These are phyloP conservation scores for Meriones unguiculatus DNA, from an alignment of 2,113 vertebrate species.

Conservation along the genomic window DNA sequence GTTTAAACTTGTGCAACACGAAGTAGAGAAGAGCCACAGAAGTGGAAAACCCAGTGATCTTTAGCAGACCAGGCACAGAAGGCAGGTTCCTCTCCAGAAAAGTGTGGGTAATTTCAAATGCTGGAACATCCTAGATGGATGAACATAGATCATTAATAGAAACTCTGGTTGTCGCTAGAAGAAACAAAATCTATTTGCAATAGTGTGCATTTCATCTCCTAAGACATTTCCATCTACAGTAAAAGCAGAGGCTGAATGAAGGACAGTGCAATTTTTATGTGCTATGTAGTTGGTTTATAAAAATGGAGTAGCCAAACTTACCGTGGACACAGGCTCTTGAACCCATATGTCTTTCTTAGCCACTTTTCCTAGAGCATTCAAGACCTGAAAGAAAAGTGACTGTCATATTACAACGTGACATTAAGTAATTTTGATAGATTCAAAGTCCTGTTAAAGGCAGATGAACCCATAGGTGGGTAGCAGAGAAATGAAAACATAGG, in stretches of 20 bases:
- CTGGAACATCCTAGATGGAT: slow-evolving; percentile 91
- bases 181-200: slow-evolving; percentile 10
- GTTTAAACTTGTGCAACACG: slow-evolving; percentile 90
- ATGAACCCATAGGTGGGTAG: not conserved
- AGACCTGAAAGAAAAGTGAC: slow-evolving; percentile 87
- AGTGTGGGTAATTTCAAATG: slow-evolving; percentile 87
- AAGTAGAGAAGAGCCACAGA: slow-evolving; percentile 84
- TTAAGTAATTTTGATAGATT: not conserved
- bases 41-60: slow-evolving; percentile 88
- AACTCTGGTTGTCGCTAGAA: not conserved
- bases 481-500: not conserved
- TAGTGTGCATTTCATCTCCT: not conserved
- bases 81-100: slow-evolving; percentile 96
- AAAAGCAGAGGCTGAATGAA: slow-evolving; percentile 21
- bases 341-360: slow-evolving; percentile 91
- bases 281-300: not conserved
- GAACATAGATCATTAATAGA: slow-evolving; percentile 59
- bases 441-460: not conserved
- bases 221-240: not conserved
- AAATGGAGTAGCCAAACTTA: slow-evolving; percentile 73
- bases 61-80: slow-evolving; percentile 90
- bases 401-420: slow-evolving; percentile 17
- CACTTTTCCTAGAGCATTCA: slow-evolving; percentile 92
- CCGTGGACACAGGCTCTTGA: slow-evolving; percentile 91
- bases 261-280: not conserved